These are phyloP conservation scores for Scrobipalpa atriplicella DNA, from an alignment of 2,888 invertebrate species.

Conservation along the genomic window DNA sequence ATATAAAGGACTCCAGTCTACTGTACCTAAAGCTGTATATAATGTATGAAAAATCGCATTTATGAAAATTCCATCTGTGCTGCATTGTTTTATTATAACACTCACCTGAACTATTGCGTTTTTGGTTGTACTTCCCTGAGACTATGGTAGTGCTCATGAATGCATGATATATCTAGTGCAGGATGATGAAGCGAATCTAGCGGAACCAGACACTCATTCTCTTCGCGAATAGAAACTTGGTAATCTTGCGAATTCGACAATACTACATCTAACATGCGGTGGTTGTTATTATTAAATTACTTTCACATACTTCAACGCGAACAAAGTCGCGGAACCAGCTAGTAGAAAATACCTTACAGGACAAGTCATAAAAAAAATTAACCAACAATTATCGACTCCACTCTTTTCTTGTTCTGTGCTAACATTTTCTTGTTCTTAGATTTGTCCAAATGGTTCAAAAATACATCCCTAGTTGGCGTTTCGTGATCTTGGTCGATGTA, in stretches of 20 bases:
- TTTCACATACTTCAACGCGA: no score
- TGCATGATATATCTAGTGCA: background rate
- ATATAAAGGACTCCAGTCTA: background rate
- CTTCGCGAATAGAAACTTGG: background rate
- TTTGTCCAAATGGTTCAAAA: no score
- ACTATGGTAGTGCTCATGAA: background rate
- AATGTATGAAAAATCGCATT: background rate
- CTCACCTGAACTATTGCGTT: background rate
- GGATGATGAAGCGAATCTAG: background rate
- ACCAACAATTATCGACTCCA: no score
- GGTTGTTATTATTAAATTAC: background rate
- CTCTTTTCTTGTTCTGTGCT: no score
- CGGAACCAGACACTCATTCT: background rate
- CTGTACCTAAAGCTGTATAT: background rate
- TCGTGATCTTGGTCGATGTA: no score
- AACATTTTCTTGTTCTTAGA: no score
- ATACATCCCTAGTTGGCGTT: no score
- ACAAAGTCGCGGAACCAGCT: no score
- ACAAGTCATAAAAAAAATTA: no score
- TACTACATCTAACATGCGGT: background rate
- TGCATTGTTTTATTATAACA: background rate
- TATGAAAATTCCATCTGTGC: background rate
- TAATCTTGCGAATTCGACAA: background rate
- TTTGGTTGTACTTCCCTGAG: background rate
- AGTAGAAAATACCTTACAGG: no score